phyloP scores from a whole-genome alignment of 2,797 vertebrate genomes.

The Oreochromis mossambicus region DNA sequence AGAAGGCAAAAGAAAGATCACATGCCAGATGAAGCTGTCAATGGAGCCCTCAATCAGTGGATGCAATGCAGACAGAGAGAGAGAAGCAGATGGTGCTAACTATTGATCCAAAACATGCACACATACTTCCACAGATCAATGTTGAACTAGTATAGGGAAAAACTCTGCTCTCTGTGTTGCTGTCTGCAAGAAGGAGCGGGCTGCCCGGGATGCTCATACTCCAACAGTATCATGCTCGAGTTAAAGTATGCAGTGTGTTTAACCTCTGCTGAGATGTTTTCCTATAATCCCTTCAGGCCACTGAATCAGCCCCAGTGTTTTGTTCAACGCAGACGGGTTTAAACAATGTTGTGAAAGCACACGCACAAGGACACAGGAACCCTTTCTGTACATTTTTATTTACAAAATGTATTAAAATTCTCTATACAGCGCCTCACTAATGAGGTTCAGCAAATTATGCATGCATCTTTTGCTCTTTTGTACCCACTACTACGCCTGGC shows the following conservation, averaged over 20 bases:
- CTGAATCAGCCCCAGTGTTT: background rate
- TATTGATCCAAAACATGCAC: constrained; percentile 64
- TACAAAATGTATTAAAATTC: constrained; percentile 99
- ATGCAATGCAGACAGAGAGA: constrained; percentile 37
- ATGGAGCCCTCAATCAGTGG: constrained; percentile 59
- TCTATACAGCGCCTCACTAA: constrained; percentile 95
- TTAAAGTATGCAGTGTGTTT: background rate
- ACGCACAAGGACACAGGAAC: constrained; percentile 22
- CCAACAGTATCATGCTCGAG: background rate
- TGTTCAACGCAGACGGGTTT: background rate
- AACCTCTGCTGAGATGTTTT: background rate
- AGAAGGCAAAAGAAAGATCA: constrained; percentile 33
- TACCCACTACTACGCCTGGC: constrained; percentile 86
- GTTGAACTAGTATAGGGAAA: constrained; percentile 36
- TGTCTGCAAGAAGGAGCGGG: background rate
- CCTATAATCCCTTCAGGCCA: background rate
- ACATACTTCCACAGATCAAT: constrained; percentile 54
- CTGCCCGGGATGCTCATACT: background rate
- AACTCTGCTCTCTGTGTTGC: constrained; percentile 20
- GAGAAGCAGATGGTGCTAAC: constrained; percentile 50
- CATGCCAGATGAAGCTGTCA: constrained; percentile 66
- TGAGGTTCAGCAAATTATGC: constrained; percentile 91
- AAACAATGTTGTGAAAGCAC: constrained; percentile 1
- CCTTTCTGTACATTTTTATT: constrained; percentile 97
- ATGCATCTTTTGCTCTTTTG: constrained; percentile 91